Conservation (phyloP, 1,140 invertebrate species). For the Charaxes varanes region DNA sequence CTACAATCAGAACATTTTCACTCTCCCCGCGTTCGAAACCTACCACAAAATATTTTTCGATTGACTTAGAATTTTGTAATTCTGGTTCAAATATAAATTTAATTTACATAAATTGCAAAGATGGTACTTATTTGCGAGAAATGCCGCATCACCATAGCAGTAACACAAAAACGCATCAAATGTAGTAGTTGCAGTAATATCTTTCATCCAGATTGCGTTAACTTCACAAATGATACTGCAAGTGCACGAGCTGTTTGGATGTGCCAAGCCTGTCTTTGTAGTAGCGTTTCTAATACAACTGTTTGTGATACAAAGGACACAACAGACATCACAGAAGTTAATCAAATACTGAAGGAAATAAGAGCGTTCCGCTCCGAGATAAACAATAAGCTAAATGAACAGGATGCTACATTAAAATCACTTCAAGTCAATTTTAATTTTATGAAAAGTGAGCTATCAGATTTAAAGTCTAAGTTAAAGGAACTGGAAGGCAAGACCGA, state of each 20-base stretch:
- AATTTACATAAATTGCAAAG: too few relatives aligned
- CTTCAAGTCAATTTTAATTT: constrained; percentile 2
- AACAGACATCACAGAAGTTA: neutral
- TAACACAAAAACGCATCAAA: neutral
- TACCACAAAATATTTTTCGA: too few relatives aligned
- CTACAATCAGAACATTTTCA: too few relatives aligned
- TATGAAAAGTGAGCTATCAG: neutral
- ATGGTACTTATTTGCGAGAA: neutral
- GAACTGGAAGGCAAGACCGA: constrained; percentile 1
- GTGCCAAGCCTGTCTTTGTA: neutral
- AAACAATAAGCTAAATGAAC: neutral
- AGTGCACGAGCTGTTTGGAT: neutral
- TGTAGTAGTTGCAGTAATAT: neutral
- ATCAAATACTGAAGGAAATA: constrained; percentile 1
- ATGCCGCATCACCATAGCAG: neutral
- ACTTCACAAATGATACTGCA: neutral
- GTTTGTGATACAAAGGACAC: neutral
- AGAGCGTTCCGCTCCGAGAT: constrained; percentile 6
- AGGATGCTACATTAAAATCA: neutral
- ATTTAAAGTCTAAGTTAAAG: constrained; percentile 1
- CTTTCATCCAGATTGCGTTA: neutral
- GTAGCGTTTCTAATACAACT: too few relatives aligned
- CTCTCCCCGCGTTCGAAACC: too few relatives aligned
- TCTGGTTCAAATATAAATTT: too few relatives aligned
- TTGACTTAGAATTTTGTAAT: too few relatives aligned